Evolutionary conservation across 2,888 invertebrate species (phyloP).

Genomic region (Emmelina monodactyla): DNA sequence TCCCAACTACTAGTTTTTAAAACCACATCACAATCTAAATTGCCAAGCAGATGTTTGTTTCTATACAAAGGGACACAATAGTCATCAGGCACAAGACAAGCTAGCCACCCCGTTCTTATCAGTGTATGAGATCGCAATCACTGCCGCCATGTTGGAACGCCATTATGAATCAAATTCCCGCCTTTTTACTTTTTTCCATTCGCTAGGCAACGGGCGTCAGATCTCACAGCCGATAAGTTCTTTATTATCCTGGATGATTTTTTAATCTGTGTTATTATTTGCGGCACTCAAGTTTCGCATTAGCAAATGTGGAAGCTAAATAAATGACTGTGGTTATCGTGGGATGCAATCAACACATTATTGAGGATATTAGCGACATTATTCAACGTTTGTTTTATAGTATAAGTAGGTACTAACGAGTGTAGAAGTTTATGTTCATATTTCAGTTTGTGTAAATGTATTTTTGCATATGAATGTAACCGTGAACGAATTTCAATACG

Average conservation of each 20-base stretch:
- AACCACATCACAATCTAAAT: constrained; percentile 8
- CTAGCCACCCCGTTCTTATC: constrained; percentile 48
- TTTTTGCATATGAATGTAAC: no score
- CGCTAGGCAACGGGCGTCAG: constrained; percentile 49
- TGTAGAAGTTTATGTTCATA: no score
- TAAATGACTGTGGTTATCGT: constrained; percentile 9
- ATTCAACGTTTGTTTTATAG: no score
- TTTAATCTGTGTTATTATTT: constrained; percentile 48
- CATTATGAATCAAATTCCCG: constrained; percentile 62
- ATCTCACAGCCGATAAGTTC: constrained; percentile 59
- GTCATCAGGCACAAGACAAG: constrained; percentile 32
- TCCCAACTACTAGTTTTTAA: no score
- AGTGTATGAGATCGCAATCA: constrained; percentile 57
- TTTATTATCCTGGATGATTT: constrained; percentile 63
- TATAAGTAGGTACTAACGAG: no score
- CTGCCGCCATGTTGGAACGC: constrained; percentile 52
- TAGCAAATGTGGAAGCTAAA: constrained; percentile 27
- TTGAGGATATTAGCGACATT: no score
- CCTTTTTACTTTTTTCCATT: constrained; percentile 51
- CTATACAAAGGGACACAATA: constrained; percentile 10
- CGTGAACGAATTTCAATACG: no score
- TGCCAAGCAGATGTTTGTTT: constrained; percentile 24
- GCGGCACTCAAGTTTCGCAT: constrained; percentile 38
- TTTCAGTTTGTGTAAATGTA: no score
- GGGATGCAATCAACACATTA: no score